Evolutionary conservation across 1,140 invertebrate species (phyloP).

Genomic region (Neotoxoptera formosana): DNA sequence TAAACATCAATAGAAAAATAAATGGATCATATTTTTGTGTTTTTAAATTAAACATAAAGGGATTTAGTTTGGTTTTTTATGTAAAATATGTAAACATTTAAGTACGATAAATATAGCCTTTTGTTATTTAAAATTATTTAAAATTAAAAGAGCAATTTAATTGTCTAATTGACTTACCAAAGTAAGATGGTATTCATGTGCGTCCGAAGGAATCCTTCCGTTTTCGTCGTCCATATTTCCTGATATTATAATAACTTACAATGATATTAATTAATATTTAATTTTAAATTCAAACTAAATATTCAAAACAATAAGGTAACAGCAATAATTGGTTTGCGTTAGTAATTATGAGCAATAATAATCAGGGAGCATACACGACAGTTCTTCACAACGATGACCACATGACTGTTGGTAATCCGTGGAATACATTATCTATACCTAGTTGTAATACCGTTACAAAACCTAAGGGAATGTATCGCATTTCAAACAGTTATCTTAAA

Average conservation of each 20-base stretch:
- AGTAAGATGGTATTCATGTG: conserved; percentile 57
- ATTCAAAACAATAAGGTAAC: background rate
- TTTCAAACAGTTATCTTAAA: background rate
- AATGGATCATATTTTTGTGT: background rate
- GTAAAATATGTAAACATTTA: background rate
- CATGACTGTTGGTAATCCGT: conserved; percentile 32
- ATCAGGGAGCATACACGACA: conserved; percentile 30
- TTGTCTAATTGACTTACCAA: conserved; percentile 50
- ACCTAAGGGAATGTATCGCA: background rate
- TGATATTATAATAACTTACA: background rate
- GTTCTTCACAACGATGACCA: conserved; percentile 44
- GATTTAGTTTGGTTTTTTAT: background rate
- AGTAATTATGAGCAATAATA: background rate
- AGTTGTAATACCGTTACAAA: conserved; percentile 21
- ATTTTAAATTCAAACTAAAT: background rate
- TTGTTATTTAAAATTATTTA: background rate
- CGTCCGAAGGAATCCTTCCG: conserved; percentile 28
- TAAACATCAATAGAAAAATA: background rate
- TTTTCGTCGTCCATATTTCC: conserved; percentile 48
- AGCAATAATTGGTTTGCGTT: background rate
- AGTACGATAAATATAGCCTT: background rate
- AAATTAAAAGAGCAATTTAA: background rate
- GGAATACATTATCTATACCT: background rate
- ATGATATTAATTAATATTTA: background rate
- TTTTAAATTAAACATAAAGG: background rate